These are phyloP conservation scores for Acanthosepion lycidas DNA, from an alignment of 2,888 invertebrate genomes.

Conservation along the genomic window DNA sequence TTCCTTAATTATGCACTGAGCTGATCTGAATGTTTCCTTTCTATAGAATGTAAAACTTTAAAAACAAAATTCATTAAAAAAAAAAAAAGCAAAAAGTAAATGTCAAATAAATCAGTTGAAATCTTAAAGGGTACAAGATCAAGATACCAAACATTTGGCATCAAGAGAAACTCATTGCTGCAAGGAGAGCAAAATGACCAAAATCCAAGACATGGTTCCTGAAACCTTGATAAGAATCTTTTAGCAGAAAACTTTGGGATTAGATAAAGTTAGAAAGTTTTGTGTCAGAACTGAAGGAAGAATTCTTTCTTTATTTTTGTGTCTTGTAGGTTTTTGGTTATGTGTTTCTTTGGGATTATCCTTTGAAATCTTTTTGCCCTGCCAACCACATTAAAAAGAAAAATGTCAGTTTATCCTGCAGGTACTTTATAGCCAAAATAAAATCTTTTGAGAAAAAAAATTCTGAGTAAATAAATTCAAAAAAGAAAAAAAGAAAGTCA, in stretches of 20 bases:
- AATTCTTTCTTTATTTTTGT: background rate
- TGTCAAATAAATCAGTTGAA: background rate
- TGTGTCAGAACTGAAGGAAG: conserved; percentile 33
- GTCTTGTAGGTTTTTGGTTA: conserved; percentile 6
- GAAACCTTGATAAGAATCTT: background rate
- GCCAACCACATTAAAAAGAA: background rate
- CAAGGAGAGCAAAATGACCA: conserved; percentile 4
- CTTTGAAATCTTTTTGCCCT: background rate
- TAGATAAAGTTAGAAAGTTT: background rate
- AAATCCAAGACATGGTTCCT: background rate
- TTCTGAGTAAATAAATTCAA: too few relatives aligned
- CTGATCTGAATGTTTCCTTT: too few relatives aligned
- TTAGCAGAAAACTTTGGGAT: background rate
- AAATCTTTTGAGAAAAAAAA: background rate
- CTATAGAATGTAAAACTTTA: too few relatives aligned
- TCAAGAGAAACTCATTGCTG: conserved; percentile 14
- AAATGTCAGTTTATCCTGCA: background rate
- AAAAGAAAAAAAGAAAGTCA: too few relatives aligned
- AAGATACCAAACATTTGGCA: background rate
- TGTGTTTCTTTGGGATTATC: background rate
- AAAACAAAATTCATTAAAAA: too few relatives aligned
- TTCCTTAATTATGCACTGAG: too few relatives aligned
- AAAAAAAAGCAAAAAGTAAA: too few relatives aligned
- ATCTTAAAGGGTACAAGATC: background rate
- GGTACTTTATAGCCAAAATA: background rate